Conservation (phyloP, 2,113 vertebrate species). For the Columbina picui region DNA sequence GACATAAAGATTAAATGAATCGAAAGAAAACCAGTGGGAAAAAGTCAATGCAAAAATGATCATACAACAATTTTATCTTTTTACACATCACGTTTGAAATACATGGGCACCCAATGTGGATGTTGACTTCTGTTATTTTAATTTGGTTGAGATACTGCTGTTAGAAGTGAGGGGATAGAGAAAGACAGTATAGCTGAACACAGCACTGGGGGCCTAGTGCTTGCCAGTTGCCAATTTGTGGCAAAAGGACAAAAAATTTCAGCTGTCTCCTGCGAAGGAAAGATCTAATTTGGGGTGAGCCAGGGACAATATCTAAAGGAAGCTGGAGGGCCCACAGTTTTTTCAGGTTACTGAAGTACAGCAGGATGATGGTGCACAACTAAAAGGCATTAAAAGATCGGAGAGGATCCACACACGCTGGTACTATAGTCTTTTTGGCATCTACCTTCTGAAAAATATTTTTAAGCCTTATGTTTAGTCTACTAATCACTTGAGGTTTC, state of each 20-base stretch:
- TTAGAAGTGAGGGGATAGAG: neutral
- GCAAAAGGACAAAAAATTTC: neutral
- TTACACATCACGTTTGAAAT: neutral
- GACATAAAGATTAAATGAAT: slow-evolving; percentile 11
- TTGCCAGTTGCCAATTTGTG: neutral
- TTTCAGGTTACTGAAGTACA: neutral
- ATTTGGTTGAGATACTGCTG: neutral
- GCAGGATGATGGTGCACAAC: neutral
- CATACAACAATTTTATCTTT: neutral
- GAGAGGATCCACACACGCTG: neutral
- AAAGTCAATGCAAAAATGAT: neutral
- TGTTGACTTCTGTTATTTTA: neutral
- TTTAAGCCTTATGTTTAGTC: neutral
- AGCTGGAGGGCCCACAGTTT: neutral
- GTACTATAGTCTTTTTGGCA: neutral
- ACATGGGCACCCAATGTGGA: neutral
- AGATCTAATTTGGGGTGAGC: neutral
- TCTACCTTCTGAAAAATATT: neutral
- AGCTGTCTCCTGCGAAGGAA: neutral
- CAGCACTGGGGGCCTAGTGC: neutral
- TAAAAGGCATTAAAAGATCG: neutral
- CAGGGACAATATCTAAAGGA: neutral
- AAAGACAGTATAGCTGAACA: neutral
- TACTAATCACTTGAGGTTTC: neutral
- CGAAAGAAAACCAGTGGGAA: neutral